A percentile compares a stretch with the other conserved stretches of the same genome.
These are phyloP conservation scores for Acronicta leporina DNA, from an alignment of 2,888 invertebrate species.

Conservation along the genomic window DNA sequence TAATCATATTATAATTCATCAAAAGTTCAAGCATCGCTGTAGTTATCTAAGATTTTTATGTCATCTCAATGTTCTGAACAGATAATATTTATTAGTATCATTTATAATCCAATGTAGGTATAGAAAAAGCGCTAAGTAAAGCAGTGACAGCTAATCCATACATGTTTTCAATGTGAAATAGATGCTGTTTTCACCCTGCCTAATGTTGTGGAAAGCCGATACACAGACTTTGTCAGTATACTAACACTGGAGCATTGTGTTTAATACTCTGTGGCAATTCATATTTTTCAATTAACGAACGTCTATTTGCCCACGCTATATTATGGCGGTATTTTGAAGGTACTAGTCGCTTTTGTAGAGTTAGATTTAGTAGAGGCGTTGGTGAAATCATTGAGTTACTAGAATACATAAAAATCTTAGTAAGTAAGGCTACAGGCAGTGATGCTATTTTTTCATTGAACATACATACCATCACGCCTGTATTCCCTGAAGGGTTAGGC, in stretches of 20 bases:
- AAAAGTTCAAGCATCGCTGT: no score
- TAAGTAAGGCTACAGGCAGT: no score
- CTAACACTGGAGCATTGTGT: conserved; percentile 9
- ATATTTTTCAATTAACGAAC: conserved; percentile 31
- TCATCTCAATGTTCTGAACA: no score
- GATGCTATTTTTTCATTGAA: no score
- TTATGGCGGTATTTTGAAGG: conserved; percentile 3
- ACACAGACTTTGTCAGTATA: conserved; percentile 30
- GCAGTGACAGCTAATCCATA: conserved; percentile 23
- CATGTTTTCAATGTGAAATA: conserved; percentile 19
- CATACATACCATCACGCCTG: no score
- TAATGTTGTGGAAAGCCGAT: conserved; percentile 52
- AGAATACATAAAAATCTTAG: no score
- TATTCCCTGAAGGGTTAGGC: no score
- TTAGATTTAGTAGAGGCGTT: background rate
- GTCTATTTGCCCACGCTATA: conserved; percentile 15
- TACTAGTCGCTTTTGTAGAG: conserved; percentile 15
- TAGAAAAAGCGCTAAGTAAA: conserved; percentile 3
- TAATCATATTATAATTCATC: no score
- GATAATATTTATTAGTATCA: background rate
- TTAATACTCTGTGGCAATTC: conserved; percentile 40
- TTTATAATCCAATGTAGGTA: background rate
- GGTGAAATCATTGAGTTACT: background rate
- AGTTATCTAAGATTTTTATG: no score
- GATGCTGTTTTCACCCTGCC: conserved; percentile 28